phyloP scores from a whole-genome alignment of 2,888 invertebrate genomes.

The Papilio elwesi region DNA sequence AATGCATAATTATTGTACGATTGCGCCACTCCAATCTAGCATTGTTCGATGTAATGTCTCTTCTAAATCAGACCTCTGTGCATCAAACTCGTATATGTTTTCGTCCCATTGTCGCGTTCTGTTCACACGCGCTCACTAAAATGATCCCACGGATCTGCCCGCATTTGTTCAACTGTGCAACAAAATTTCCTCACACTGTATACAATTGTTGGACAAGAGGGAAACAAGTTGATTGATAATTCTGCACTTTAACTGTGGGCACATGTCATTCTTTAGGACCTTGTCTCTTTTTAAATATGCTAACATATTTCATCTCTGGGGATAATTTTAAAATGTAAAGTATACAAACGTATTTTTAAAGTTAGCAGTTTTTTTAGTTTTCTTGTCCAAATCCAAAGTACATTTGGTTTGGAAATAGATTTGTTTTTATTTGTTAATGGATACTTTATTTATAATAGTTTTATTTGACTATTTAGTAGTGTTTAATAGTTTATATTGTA shows the following conservation, averaged over 20 bases:
- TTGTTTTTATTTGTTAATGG: no score
- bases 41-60: slow-evolving; percentile 78
- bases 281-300: not conserved
- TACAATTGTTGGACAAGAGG: slow-evolving; percentile 17
- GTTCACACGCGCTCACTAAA: slow-evolving; percentile 80
- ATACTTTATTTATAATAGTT: no score
- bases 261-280: not conserved
- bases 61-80: slow-evolving; percentile 76
- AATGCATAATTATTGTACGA: slow-evolving; percentile 70
- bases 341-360: no score
- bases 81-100: slow-evolving; percentile 61
- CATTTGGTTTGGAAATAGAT: no score
- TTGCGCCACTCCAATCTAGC: slow-evolving; percentile 67
- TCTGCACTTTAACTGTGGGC: slow-evolving; percentile 2
- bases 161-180: slow-evolving; percentile 51
- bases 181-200: slow-evolving; percentile 50
- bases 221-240: slow-evolving; percentile 24
- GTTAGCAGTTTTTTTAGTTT: no score
- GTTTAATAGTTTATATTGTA: no score
- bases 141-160: slow-evolving; percentile 70
- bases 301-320: not conserved
- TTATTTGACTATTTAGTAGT: no score
- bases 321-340: no score
- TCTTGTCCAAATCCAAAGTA: no score
- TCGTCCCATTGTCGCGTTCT: slow-evolving; percentile 67